Evolutionary conservation across 1,140 invertebrate species (phyloP), one percentile per base, ranked within the genome.

Genomic region (Ips nitidus): DNA sequence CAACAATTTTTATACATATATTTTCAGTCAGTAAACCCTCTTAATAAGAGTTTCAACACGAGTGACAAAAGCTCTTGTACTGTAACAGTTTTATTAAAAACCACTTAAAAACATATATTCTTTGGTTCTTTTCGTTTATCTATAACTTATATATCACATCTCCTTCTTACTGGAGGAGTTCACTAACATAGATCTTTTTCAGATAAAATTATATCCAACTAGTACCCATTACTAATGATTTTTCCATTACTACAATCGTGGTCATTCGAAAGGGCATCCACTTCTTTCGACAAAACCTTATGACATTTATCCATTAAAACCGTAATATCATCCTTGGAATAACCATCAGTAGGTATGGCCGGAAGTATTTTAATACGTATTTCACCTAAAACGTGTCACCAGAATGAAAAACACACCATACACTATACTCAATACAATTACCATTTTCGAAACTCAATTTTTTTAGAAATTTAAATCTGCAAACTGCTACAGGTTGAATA

Each of bases 401-500:
- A 22, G 82, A 63, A 55, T 2, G 2, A 55, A 55, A 36, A 55
- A 72, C 41, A 63, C 22, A 22, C 22, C 22, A 22, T 22, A 22
- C 22, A 22, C 22, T 22, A 22, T 22, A 55, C 37, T 55, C 8
- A 38, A 50, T 3, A 36, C 75, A 81, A 22, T 22, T 84, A 89
- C 92, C 92, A 82, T 85, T 82, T 70, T 90, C 86, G 80, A 94
- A 96, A 71, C 84, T 87, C 74, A 89, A 88, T 52, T 86, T 83
- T 74, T 91, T 91, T 67, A 95, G 84, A 77, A 95, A 96, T 56
- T 88, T 87, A 80, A 96, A 97, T 77, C 90, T 89, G 1, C 93
- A 94, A n/a, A 95, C 89, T 40, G 96, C 90, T 0, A 97, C 86
- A 0, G 95, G 95, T 76, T 95, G 89, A 70, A 97, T 90, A 7